Evolutionary conservation across 2,888 invertebrate genomes (phyloP), one percentile per base, ranked within the genome.

Genomic region (Theretra japonica): DNA sequence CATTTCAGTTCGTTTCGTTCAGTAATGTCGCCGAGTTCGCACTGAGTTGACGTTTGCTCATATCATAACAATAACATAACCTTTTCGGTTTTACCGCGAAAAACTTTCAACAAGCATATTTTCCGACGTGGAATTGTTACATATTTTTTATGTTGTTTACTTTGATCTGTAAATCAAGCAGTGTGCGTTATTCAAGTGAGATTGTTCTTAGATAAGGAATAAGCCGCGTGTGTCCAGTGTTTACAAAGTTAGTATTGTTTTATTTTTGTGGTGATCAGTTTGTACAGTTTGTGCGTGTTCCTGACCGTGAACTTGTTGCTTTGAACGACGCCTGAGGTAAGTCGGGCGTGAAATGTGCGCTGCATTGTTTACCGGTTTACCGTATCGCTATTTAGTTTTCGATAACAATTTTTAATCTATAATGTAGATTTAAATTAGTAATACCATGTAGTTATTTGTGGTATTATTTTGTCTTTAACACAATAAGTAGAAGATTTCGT

Each of bases 21-120:
- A 90, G 92, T 91, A 84, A 86, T 80, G 83, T 82, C 86, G 86
- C 82, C 79, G 87, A 81, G 82, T 81, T 84, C 82, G 84, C 72
- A 60, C 72, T 3, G 86, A 74, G 78, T 81, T 25, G 85, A 86
- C 90, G 90, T 74, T 77, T 73, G 71, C 76, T 74, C 73, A 76
- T 75, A 80, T 82, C 83, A 83, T 58, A 86, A 89, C 86, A 86
- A 88, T 84, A 92, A 91, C 88, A 91, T 91, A 92, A 91, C 91
- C 91, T 91, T 80, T 78, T 77, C 79, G 82, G 73, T 78, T 79
- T 83, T 84, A 82, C 85, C 83, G 85, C 65, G 70, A 65, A 65
- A 65, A 58, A 71, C 65, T 41, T 65, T 62, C 41, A 23, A 50
- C 33, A 11, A 56, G 17, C 33, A 56, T 41, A 41, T 25, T 65